Evolutionary conservation across 2,797 vertebrate species (phyloP).

Genomic region (Yasuhikotakia modesta): DNA sequence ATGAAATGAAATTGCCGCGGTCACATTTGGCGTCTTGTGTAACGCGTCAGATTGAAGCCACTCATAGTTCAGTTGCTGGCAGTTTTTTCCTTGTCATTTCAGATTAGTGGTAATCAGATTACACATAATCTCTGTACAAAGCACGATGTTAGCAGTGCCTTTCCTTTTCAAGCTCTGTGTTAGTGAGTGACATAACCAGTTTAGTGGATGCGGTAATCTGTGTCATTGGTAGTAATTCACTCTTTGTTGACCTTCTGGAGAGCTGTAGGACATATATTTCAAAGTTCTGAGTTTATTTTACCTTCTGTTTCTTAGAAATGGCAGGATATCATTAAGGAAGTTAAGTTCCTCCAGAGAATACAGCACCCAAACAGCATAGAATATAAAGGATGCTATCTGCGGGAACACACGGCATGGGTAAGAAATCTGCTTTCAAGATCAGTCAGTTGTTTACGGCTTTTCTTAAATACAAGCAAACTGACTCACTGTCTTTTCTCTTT

Average conservation of each 20-base stretch:
- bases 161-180: constrained; percentile 15
- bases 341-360: constrained; percentile 97
- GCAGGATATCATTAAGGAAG: constrained; percentile 84
- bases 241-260: background rate
- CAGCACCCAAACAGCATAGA: constrained; percentile 98
- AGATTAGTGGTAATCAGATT: constrained; percentile 67
- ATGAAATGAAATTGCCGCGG: background rate
- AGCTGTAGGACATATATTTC: background rate
- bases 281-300: background rate
- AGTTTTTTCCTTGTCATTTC: constrained; percentile 55
- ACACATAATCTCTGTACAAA: constrained; percentile 58
- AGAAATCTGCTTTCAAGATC: constrained; percentile 54
- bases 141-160: constrained; percentile 33
- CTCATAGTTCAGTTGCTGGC: constrained; percentile 31
- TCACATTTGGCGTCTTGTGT: constrained; percentile 13
- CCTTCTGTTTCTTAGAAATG: constrained; percentile 33
- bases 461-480: background rate
- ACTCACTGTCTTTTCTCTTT: background rate
- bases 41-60: constrained; percentile 27
- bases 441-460: background rate
- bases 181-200: constrained; percentile 36
- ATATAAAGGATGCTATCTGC: constrained; percentile 98
- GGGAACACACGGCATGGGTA: constrained; percentile 98
- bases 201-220: constrained; percentile 4
- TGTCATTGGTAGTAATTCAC: background rate